Percentiles rank a stretch among this genome's conserved stretches.
These are phyloP conservation scores for Lasioglossum figueresi DNA, from an alignment of 2,888 invertebrate species.

Conservation along the genomic window DNA sequence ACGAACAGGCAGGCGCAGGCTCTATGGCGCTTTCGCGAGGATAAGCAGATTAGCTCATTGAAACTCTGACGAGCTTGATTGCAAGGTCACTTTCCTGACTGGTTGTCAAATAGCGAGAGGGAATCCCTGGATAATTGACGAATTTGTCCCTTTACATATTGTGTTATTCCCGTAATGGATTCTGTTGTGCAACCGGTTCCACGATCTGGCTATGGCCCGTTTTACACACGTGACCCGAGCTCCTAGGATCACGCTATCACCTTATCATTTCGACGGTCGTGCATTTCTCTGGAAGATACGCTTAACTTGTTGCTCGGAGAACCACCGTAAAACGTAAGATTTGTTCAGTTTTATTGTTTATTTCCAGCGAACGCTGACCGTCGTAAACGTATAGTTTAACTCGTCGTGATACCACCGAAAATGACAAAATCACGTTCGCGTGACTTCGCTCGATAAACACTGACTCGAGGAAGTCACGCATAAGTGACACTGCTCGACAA, in stretches of 20 bases:
- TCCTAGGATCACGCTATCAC: background rate
- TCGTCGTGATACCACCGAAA: background rate
- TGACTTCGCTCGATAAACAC: background rate
- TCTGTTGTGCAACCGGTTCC: background rate
- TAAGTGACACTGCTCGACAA: background rate
- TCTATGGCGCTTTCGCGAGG: slow-evolving; percentile 29
- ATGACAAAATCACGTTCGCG: background rate
- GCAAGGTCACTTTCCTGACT: slow-evolving; percentile 32
- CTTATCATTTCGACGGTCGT: background rate
- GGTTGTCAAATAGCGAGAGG: slow-evolving; percentile 30
- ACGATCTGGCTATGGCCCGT: background rate
- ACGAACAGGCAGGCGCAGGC: slow-evolving; percentile 34
- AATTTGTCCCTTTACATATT: slow-evolving; percentile 4
- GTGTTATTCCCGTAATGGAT: background rate
- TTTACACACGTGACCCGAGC: background rate
- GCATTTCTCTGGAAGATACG: background rate
- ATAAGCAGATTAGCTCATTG: slow-evolving; percentile 50
- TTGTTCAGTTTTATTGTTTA: background rate
- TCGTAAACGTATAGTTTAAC: background rate
- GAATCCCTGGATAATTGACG: slow-evolving; percentile 3
- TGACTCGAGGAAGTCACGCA: slow-evolving; percentile 3
- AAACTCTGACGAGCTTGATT: slow-evolving; percentile 42
- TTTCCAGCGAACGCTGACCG: background rate
- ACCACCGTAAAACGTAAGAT: background rate
- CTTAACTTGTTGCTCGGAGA: background rate